Evolutionary conservation across 2,797 vertebrate genomes (phyloP).

Genomic region (Crocidura indochinensis): DNA sequence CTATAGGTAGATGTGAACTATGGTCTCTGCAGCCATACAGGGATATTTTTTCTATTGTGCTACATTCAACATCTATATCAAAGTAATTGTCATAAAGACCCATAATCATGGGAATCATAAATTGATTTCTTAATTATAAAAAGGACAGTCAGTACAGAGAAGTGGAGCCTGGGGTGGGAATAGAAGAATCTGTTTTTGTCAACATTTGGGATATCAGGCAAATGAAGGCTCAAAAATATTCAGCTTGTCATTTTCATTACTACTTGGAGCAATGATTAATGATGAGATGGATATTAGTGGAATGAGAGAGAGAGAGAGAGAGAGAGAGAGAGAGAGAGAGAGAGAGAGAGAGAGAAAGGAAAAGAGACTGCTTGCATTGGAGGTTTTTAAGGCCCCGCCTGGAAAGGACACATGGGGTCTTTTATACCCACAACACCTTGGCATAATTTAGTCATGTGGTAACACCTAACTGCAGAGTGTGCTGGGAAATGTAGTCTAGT

Average conservation of each 20-base stretch:
- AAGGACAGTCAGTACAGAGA: slow-evolving; percentile 23
- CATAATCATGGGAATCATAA: slow-evolving; percentile 42
- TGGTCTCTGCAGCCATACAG: slow-evolving; percentile 41
- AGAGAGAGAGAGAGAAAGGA: slow-evolving; percentile 29
- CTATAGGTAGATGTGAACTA: slow-evolving; percentile 28
- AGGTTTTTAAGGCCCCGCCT: slow-evolving; percentile 31
- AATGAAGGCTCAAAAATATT: background rate
- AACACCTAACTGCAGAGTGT: slow-evolving; percentile 12
- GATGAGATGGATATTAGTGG: too few species aligned
- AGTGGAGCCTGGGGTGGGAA: background rate
- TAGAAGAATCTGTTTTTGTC: slow-evolving; percentile 28
- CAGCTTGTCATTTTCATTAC: slow-evolving; percentile 42
- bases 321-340: background rate
- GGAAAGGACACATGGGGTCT: slow-evolving; percentile 34
- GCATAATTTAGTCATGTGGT: slow-evolving; percentile 31
- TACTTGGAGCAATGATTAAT: slow-evolving; percentile 32
- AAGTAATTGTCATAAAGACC: slow-evolving; percentile 4
- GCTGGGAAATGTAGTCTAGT: slow-evolving; percentile 49
- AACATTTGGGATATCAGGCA: slow-evolving; percentile 23
- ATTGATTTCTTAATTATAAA: slow-evolving; percentile 63
- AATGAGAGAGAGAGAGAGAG: too few species aligned
- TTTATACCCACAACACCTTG: slow-evolving; percentile 16
- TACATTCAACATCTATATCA: slow-evolving; percentile 44
- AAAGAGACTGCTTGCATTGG: slow-evolving; percentile 34
- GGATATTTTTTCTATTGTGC: slow-evolving; percentile 29